Base-by-base conservation (phyloP, 2,888 invertebrate genomes). In the Drosophila demipolita region DNA sequence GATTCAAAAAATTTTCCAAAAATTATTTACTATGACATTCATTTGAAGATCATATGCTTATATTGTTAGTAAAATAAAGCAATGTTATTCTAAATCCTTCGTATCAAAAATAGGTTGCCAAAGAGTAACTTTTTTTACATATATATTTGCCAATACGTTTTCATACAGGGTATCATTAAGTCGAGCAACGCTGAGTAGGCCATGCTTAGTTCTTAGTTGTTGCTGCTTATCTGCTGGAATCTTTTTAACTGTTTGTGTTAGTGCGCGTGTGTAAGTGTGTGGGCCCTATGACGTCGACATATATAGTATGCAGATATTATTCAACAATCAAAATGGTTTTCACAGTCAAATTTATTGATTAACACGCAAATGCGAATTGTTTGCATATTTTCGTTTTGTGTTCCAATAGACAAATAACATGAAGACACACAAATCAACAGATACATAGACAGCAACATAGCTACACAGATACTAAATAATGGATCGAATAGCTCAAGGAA, bases 331-430 rank as follows among this genome's bases (percentile, higher is more conserved):
- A 88, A 87, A 90, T 88, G 87, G 90, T 86, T 86, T 90, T 90
- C 81, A 81, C 87, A 86, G 82, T 74, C 90, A 90, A 90, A 90
- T 90, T 89, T 87, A 80, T 90, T 89, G 87, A 87, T 90, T 89
- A 90, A 87, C 87, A 87, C 80, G 73, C 89, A 87, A 87, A 87
- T 87, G 90, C 80, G 90, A 87, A 87, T 87, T 87, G 90, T 87
- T 87, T 79, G 90, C 87, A 90, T 86, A 87, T 86, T 90, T 90
- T 89, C 76, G 67, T 66, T 79, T 73, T 77, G 74, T 81, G 71
- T 89, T 68, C 66, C 64, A 75, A 66, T 66, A 80, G 81, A 77
- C 67, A 79, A 82, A 73, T 69, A 78, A 78, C 78, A 68, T 53
- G 55, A 50, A 60, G 61, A 58, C 60, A 55, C 49, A 75, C 55